phyloP scores from a whole-genome alignment of 2,797 vertebrate genomes.

The Sebastes miniatus region DNA sequence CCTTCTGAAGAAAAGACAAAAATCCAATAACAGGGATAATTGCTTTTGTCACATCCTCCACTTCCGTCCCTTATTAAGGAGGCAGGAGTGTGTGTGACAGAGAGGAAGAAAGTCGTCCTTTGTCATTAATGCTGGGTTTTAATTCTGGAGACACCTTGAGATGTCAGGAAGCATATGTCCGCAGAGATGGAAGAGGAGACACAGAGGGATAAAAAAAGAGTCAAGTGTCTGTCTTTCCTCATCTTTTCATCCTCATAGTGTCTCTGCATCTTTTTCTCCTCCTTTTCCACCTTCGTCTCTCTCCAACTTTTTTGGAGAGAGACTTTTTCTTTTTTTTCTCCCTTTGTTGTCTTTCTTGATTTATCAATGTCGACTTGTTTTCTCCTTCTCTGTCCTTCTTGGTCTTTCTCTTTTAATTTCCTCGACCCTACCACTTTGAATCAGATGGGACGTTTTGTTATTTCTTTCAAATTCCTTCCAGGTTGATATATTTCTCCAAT shows the following conservation, averaged over 20 bases:
- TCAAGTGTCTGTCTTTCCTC: slow-evolving; percentile 1
- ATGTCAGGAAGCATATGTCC: slow-evolving; percentile 44
- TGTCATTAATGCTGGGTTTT: slow-evolving; percentile 39
- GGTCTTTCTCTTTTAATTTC: background rate
- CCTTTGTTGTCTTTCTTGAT: background rate
- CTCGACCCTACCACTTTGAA: background rate
- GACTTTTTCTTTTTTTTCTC: background rate
- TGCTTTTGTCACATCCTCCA: slow-evolving; percentile 27
- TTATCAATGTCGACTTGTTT: background rate
- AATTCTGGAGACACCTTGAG: slow-evolving; percentile 36
- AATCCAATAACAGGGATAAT: slow-evolving; percentile 31
- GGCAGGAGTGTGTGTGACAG: background rate
- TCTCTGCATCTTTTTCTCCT: background rate
- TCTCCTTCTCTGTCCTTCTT: background rate
- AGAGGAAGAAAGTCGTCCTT: slow-evolving; percentile 19
- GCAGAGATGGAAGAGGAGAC: slow-evolving; percentile 14
- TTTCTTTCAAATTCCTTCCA: background rate
- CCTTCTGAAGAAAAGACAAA: slow-evolving; percentile 23
- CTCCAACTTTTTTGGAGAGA: background rate
- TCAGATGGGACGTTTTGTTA: background rate
- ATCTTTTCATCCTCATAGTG: background rate
- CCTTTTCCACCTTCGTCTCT: background rate
- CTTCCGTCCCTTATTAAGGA: slow-evolving; percentile 9
- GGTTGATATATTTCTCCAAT: background rate
- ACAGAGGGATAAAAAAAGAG: background rate